A percentile compares a stretch with the other conserved stretches of the same genome.
Conservation (phyloP, 1,140 invertebrate genomes). For the Lethocerus indicus region DNA sequence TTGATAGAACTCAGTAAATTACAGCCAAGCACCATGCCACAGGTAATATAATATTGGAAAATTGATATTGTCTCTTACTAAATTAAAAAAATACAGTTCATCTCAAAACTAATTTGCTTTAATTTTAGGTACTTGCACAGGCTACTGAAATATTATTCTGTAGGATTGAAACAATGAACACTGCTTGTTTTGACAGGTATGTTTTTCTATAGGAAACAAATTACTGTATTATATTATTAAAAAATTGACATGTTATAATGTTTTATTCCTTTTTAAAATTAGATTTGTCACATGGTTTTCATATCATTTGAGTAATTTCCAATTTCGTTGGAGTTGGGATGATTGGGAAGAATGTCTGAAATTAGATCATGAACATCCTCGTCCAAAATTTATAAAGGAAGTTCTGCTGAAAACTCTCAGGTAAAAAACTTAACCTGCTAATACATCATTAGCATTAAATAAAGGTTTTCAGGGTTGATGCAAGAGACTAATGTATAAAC, state of each 20-base stretch:
- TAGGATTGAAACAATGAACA: conserved; percentile 92
- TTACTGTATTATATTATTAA: not conserved
- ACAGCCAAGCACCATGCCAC: conserved; percentile 91
- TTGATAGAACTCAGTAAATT: conserved; percentile 95
- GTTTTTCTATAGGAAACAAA: not conserved
- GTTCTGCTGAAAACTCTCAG: conserved; percentile 79
- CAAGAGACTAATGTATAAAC: not conserved
- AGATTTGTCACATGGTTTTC: conserved; percentile 94
- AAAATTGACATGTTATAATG: not conserved
- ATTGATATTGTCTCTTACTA: not conserved
- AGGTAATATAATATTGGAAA: conserved; percentile 33
- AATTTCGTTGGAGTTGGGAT: conserved; percentile 98
- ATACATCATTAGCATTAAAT: not conserved
- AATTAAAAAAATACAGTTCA: not conserved
- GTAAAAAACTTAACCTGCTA: conserved; percentile 26
- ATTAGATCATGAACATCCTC: conserved; percentile 78
- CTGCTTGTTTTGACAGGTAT: conserved; percentile 83
- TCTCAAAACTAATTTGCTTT: conserved; percentile 3
- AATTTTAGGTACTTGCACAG: conserved; percentile 62
- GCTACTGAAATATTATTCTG: conserved; percentile 94
- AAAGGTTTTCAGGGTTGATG: not conserved
- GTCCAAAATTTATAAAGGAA: conserved; percentile 91
- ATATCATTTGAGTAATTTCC: conserved; percentile 98
- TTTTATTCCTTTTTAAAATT: conserved; percentile 8
- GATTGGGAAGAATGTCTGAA: conserved; percentile 76